phyloP scores from a whole-genome alignment of 2,888 invertebrate genomes.

The Ceraclea dissimilis region DNA sequence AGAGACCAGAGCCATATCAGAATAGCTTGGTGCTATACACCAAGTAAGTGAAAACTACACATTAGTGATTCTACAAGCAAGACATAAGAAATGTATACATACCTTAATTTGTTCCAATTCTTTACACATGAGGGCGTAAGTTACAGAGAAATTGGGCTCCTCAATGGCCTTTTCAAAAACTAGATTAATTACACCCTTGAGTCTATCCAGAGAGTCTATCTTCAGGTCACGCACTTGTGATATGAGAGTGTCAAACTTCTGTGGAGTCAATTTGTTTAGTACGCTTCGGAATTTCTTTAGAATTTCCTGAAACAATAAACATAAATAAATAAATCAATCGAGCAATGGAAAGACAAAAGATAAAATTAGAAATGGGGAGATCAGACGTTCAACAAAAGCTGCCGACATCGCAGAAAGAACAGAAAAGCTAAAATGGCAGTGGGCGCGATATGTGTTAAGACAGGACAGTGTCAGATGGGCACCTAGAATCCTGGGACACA shows the following conservation, averaged over 20 bases:
- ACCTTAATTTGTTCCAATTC: conserved; percentile 62
- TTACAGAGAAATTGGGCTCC: conserved; percentile 88
- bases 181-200: conserved; percentile 78
- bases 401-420: too few species aligned
- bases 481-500: too few species aligned
- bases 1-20: too few species aligned
- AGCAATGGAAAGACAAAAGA: too few species aligned
- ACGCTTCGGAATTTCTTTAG: conserved; percentile 80
- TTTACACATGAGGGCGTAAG: conserved; percentile 82
- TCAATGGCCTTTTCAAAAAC: conserved; percentile 94
- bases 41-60: too few species aligned
- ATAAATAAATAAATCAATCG: background rate
- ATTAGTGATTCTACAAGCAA: too few species aligned
- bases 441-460: too few species aligned
- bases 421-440: too few species aligned
- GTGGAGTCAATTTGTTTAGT: conserved; percentile 89
- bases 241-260: conserved; percentile 80
- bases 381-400: too few species aligned
- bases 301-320: conserved; percentile 33
- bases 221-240: conserved; percentile 67
- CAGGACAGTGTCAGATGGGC: too few species aligned
- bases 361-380: too few species aligned
- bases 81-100: conserved; percentile 29
- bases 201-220: conserved; percentile 70
- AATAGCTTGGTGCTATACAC: too few species aligned